These are phyloP conservation scores for Heterochromis multidens DNA, from an alignment of 2,113 vertebrate species.

Conservation along the genomic window DNA sequence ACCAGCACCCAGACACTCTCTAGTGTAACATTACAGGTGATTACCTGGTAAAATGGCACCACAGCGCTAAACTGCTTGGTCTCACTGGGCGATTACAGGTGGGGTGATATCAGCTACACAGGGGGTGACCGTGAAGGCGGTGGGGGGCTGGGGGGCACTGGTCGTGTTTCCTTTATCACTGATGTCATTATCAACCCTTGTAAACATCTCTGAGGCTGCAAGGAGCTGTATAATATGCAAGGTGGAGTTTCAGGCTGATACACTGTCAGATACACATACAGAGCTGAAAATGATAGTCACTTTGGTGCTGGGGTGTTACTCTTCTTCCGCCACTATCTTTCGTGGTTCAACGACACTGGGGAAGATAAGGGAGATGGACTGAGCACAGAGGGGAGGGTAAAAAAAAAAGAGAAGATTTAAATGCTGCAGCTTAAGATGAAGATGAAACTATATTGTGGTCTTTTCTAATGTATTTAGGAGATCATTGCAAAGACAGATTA, in stretches of 20 bases:
- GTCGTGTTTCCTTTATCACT: slow-evolving; percentile 39
- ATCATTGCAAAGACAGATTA: neutral
- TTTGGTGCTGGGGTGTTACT: slow-evolving; percentile 27
- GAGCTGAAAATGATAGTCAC: slow-evolving; percentile 52
- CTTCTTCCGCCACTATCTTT: slow-evolving; percentile 46
- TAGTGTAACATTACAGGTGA: slow-evolving; percentile 37
- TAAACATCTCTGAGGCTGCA: slow-evolving; percentile 46
- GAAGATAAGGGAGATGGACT: slow-evolving; percentile 55
- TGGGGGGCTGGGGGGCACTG: neutral
- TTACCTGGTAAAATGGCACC: slow-evolving; percentile 31
- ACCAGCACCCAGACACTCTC: neutral
- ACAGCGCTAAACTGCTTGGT: slow-evolving; percentile 17
- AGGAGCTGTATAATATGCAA: slow-evolving; percentile 36
- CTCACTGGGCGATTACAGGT: slow-evolving; percentile 36
- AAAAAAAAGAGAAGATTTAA: slow-evolving; percentile 31
- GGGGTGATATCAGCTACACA: slow-evolving; percentile 8
- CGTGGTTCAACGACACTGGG: slow-evolving; percentile 23
- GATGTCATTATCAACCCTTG: slow-evolving; percentile 54
- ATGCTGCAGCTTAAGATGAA: slow-evolving; percentile 18
- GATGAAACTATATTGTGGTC: neutral
- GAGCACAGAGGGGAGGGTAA: slow-evolving; percentile 2
- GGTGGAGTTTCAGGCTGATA: slow-evolving; percentile 39
- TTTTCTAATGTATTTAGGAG: neutral
- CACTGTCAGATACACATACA: slow-evolving; percentile 51
- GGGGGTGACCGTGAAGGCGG: neutral